These are phyloP conservation scores for Picus viridis DNA, from an alignment of 2,797 vertebrate species.

Conservation along the genomic window DNA sequence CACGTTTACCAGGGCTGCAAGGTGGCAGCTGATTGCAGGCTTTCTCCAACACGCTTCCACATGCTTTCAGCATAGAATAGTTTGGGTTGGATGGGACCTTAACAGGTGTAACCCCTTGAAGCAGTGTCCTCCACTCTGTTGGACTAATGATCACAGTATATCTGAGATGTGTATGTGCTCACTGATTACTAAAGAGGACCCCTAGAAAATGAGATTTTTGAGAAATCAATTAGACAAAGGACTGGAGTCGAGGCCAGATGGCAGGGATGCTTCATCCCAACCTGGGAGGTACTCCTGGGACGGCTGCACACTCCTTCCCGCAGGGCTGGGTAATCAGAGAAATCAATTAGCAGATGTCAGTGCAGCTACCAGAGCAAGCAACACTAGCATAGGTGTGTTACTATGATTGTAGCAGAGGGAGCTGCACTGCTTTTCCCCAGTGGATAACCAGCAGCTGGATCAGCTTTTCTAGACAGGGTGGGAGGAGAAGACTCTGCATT, in stretches of 20 bases:
- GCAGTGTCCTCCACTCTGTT: neutral
- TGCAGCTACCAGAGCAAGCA: constrained; percentile 42
- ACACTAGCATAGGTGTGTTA: neutral
- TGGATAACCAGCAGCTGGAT: neutral
- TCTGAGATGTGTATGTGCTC: accelerated
- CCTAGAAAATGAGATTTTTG: neutral
- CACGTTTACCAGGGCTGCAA: neutral
- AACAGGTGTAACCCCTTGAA: neutral
- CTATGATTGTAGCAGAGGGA: neutral
- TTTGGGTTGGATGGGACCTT: too few relatives aligned
- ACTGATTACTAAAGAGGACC: neutral
- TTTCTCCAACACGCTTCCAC: neutral
- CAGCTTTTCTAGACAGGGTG: neutral
- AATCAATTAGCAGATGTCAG: constrained; percentile 68
- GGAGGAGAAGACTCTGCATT: neutral
- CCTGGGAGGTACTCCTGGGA: constrained; percentile 53
- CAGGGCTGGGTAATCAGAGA: constrained; percentile 54
- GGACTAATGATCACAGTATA: accelerated
- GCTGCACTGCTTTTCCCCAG: neutral
- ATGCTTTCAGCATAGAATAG: neutral
- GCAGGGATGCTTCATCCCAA: constrained; percentile 67
- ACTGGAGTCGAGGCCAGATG: constrained; percentile 64
- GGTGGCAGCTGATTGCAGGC: neutral
- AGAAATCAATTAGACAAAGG: constrained; percentile 56
- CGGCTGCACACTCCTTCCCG: neutral